Percentiles rank a stretch among this genome's conserved stretches.
Conservation (phyloP, 2,113 vertebrate genomes). For the Pelmatolapia mariae region DNA sequence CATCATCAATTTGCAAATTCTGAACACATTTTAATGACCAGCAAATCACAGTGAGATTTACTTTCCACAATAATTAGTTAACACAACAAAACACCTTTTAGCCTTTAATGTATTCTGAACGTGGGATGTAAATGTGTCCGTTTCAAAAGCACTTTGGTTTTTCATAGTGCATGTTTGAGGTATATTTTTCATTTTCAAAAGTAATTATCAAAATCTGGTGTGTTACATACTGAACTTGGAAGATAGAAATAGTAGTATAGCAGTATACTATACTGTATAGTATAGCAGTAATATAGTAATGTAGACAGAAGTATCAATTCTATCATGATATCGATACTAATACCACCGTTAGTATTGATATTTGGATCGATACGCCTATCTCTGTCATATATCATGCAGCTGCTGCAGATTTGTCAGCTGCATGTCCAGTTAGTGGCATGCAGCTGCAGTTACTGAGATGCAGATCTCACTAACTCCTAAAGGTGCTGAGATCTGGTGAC, state of each 20-base stretch:
- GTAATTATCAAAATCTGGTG: not conserved
- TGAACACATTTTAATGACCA: not conserved
- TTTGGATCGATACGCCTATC: accelerated
- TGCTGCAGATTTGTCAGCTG: not conserved
- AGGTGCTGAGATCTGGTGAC: not conserved
- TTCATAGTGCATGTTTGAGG: not conserved
- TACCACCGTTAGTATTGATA: not conserved
- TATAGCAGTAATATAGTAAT: not conserved
- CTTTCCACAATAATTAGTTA: not conserved
- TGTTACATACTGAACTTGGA: not conserved
- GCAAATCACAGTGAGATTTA: not conserved
- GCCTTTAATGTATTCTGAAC: not conserved
- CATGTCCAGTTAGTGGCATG: not conserved
- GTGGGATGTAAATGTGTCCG: accelerated
- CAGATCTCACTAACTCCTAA: not conserved
- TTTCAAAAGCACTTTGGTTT: not conserved
- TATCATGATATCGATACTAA: accelerated
- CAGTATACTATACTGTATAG: not conserved
- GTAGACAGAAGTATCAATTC: accelerated
- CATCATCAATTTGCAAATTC: not conserved
- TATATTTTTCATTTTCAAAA: not conserved
- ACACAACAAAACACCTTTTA: not conserved
- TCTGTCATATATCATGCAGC: not conserved
- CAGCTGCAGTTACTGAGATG: not conserved
- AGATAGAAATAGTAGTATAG: accelerated